Evolutionary conservation across 2,797 vertebrate species (phyloP).

Genomic region (Rhodeus uyekii): DNA sequence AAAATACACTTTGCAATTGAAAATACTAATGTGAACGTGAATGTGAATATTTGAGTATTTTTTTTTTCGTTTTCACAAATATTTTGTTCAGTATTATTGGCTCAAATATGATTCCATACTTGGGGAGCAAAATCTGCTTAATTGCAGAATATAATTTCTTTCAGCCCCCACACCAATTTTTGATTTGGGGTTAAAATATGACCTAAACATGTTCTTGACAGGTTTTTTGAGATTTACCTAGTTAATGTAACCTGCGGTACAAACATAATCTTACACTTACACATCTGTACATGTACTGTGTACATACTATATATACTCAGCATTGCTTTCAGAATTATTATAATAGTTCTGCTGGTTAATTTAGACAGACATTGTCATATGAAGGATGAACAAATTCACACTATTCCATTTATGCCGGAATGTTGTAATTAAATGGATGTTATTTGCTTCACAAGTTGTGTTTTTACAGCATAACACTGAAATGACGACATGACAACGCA

Average conservation of each 20-base stretch:
- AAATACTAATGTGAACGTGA: no score
- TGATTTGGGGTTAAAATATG: neutral
- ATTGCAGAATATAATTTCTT: neutral
- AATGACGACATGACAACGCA: neutral
- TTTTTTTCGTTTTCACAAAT: no score
- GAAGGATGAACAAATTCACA: neutral
- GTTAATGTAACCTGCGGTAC: conserved; percentile 8
- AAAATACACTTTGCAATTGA: no score
- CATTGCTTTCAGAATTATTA: neutral
- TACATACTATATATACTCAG: neutral
- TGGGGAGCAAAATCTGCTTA: neutral
- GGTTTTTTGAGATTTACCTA: neutral
- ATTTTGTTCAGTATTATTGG: no score
- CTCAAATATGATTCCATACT: no score
- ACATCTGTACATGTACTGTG: neutral
- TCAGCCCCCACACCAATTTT: neutral
- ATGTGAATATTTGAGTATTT: no score
- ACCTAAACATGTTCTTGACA: neutral
- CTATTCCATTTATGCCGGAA: neutral
- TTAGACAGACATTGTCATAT: neutral
- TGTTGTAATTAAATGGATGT: conserved; percentile 3
- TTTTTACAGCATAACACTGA: conserved; percentile 20
- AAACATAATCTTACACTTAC: neutral
- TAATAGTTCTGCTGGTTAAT: neutral
- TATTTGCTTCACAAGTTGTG: conserved; percentile 2